phyloP scores from a whole-genome alignment of 53 echinoderm and acorn worm species.

The Astropecten irregularis region DNA sequence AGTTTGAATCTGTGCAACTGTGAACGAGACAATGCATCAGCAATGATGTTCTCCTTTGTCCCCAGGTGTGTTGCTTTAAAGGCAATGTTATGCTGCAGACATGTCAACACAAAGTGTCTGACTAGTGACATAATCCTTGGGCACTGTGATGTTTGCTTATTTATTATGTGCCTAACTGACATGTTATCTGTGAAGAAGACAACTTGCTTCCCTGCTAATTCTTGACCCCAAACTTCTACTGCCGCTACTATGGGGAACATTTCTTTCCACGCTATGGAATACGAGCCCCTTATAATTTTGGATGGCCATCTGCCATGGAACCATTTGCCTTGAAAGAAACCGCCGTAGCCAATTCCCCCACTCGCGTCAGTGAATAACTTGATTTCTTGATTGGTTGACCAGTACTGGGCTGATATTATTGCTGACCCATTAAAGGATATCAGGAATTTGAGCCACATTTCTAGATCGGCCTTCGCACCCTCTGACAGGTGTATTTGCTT shows the following conservation, averaged over 20 bases:
- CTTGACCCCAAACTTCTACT: slow-evolving; percentile 18
- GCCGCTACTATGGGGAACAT: slow-evolving; percentile 17
- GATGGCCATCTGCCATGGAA: slow-evolving; percentile 6
- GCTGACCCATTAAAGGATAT: slow-evolving; percentile 15
- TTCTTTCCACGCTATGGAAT: slow-evolving; percentile 35
- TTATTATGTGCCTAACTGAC: too few relatives aligned
- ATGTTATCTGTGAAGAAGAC: slow-evolving; percentile 16
- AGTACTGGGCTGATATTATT: slow-evolving; percentile 27
- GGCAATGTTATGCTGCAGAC: slow-evolving; percentile 34
- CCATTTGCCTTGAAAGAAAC: slow-evolving; percentile 36
- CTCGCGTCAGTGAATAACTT: slow-evolving; percentile 45
- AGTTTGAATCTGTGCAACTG: slow-evolving; percentile 25
- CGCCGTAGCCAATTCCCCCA: slow-evolving; percentile 39
- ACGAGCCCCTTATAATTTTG: neutral
- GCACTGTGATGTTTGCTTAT: slow-evolving; percentile 44
- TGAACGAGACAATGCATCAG: slow-evolving; percentile 53
- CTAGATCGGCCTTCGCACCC: slow-evolving; percentile 15
- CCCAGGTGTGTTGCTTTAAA: slow-evolving; percentile 29
- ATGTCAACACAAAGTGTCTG: slow-evolving; percentile 42
- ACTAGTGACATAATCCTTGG: slow-evolving; percentile 46
- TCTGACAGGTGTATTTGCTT: neutral
- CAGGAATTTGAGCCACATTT: slow-evolving; percentile 28
- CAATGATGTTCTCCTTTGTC: slow-evolving; percentile 29
- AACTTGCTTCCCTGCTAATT: slow-evolving; percentile 39
- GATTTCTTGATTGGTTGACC: slow-evolving; percentile 1